These are phyloP conservation scores for Odontamblyopus rebecca DNA, from an alignment of 2,797 vertebrate species.

Conservation along the genomic window DNA sequence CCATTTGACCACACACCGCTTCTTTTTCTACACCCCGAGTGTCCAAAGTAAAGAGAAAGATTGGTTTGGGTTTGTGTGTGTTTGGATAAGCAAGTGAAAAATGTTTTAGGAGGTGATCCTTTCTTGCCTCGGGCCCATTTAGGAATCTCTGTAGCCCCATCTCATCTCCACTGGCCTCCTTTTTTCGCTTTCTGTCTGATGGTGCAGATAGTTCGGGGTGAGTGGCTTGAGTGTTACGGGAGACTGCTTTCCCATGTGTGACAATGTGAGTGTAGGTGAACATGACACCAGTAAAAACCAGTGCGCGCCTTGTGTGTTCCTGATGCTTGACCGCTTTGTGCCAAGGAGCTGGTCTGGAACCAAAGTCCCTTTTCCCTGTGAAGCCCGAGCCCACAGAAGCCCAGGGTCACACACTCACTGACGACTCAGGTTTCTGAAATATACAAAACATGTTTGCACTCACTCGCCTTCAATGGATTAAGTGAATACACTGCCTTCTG, in stretches of 20 bases:
- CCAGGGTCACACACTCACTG: slow-evolving; percentile 37
- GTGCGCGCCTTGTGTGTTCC: slow-evolving; percentile 61
- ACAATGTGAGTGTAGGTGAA: slow-evolving; percentile 49
- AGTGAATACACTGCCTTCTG: slow-evolving; percentile 1
- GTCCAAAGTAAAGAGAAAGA: slow-evolving; percentile 52
- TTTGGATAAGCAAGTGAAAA: slow-evolving; percentile 74
- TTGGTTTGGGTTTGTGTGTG: slow-evolving; percentile 59
- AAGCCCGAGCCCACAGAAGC: slow-evolving; percentile 43
- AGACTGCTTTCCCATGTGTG: slow-evolving; percentile 48
- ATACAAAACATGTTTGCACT: slow-evolving; percentile 35
- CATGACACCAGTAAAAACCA: slow-evolving; percentile 64
- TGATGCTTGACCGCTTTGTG: slow-evolving; percentile 59
- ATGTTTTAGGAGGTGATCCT: slow-evolving; percentile 71
- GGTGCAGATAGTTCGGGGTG: slow-evolving; percentile 83
- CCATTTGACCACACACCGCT: slow-evolving; percentile 71
- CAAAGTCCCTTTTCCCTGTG: slow-evolving; percentile 40
- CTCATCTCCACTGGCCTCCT: slow-evolving; percentile 41
- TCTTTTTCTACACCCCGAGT: slow-evolving; percentile 64
- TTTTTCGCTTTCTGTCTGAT: slow-evolving; percentile 72
- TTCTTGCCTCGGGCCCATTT: slow-evolving; percentile 70
- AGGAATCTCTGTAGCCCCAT: slow-evolving; percentile 65
- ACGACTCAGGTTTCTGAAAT: slow-evolving; percentile 55
- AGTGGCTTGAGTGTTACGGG: slow-evolving; percentile 80
- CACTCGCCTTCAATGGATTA: slow-evolving; percentile 15
- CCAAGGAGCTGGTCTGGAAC: slow-evolving; percentile 64